A percentile compares a stretch with the other conserved stretches of the same genome.
Conservation (phyloP, 1,140 invertebrate species). For the Drosophila punjabiensis region DNA sequence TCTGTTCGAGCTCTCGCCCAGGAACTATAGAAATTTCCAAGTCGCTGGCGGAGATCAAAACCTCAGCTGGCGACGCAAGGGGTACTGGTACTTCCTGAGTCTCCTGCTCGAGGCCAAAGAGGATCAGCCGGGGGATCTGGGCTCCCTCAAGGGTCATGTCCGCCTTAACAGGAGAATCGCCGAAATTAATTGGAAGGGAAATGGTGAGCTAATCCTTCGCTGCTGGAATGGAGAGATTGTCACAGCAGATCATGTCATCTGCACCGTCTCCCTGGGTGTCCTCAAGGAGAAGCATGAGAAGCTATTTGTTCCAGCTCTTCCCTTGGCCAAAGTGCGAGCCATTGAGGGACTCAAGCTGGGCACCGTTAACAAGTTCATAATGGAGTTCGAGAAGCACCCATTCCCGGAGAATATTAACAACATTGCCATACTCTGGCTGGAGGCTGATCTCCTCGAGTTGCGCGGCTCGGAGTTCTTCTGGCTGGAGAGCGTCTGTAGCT, state of each 20-base stretch:
- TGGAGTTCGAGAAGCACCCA: conserved; percentile 89
- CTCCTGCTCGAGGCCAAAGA: conserved; percentile 85
- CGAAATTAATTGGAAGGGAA: conserved; percentile 85
- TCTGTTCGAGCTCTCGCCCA: conserved; percentile 87
- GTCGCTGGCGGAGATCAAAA: conserved; percentile 87
- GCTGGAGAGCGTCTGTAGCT: conserved; percentile 88
- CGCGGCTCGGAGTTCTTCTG: conserved; percentile 84
- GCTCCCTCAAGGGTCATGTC: conserved; percentile 77
- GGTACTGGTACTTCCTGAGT: conserved; percentile 88
- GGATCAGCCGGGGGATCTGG: conserved; percentile 42
- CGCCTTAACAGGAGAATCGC: conserved; percentile 86
- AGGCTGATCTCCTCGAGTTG: conserved; percentile 84
- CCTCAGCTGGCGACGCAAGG: conserved; percentile 88
- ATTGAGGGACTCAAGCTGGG: conserved; percentile 90
- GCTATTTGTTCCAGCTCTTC: conserved; percentile 88
- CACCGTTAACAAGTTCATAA: conserved; percentile 91
- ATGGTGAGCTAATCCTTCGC: conserved; percentile 78
- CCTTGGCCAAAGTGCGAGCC: conserved; percentile 87
- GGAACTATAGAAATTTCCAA: conserved; percentile 86
- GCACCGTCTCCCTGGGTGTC: conserved; percentile 90
- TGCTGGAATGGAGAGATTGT: conserved; percentile 88
- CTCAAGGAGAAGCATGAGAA: conserved; percentile 87
- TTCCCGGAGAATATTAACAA: conserved; percentile 86
- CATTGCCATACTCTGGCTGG: conserved; percentile 86
- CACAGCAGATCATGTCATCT: conserved; percentile 88